Base-by-base conservation (phyloP, 1,140 invertebrate genomes). In the Drosophila ficusphila region DNA sequence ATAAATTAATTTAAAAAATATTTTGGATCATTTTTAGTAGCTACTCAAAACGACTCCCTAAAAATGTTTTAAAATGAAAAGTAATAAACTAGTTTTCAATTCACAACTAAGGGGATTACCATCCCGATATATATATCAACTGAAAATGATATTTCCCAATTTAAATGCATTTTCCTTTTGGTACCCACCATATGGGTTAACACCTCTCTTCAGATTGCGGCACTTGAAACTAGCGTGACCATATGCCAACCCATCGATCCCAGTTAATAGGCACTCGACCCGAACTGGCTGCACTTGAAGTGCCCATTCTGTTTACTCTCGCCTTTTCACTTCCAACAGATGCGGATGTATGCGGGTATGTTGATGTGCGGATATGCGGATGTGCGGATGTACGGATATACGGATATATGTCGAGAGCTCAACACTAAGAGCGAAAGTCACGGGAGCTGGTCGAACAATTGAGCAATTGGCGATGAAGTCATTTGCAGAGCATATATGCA, bases 361-460 rank as follows among this genome's bases (percentile, higher is more conserved):
- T n/a, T n/a, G 7, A 7, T n/a, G 18, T 47, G 6, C 29, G 27
- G 21, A 27, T 27, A 21, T 38, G 19, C n/a, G 27, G 31, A 47
- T 48, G 23, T 23, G 23, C 11, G 21, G 29, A 31, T 8, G n/a
- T n/a, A 4, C 3, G 36, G 34, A 60, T 34, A 27, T 41, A 21
- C 47, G 53, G 44, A 76, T 76, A 31, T 76, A 48, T 75, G 77
- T 79, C 76, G 70, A 79, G 44, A 49, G 44, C 25, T 25, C 6
- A 29, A 19, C 12, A 14, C 57, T 52, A 41, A 57, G 57, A 79
- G 76, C 41, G 70, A 79, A 79, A 79, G 76, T 79, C 78, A 38
- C 49, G 65, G 48, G 18, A 72, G 36, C 41, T 67, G 58, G 14
- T 56, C 68, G 71, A 77, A 78, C 76, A 70, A 57, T 75, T 61